A percentile compares a stretch with the other conserved stretches of the same genome.
Evolutionary conservation across 2,113 vertebrate genomes (phyloP).

Genomic region (Poeciliopsis prolifica): DNA sequence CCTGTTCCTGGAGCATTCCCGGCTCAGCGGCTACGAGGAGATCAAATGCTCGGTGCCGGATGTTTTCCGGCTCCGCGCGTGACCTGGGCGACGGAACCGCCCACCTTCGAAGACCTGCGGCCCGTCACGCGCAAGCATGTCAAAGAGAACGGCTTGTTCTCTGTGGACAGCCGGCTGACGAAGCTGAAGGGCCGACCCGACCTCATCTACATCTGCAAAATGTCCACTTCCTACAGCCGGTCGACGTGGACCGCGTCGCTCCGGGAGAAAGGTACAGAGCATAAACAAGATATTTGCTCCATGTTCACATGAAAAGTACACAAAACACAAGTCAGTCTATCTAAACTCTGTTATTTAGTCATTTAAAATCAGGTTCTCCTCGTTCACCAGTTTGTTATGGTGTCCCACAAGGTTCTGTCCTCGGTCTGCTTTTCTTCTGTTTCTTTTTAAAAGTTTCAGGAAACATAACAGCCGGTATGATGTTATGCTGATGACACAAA

Average conservation of each 20-base stretch:
- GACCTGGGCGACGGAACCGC: constrained; percentile 50
- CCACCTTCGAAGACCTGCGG: constrained; percentile 25
- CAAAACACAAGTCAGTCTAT: too few relatives aligned
- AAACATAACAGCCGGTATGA: too few relatives aligned
- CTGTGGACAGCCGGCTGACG: constrained; percentile 76
- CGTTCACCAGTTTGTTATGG: too few relatives aligned
- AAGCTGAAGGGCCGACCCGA: constrained; percentile 39
- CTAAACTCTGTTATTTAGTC: too few relatives aligned
- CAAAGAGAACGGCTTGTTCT: constrained; percentile 67
- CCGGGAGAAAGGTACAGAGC: constrained; percentile 72
- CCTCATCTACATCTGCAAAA: constrained; percentile 77
- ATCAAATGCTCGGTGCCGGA: constrained; percentile 66
- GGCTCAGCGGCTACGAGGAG: constrained; percentile 77
- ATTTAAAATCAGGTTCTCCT: too few relatives aligned
- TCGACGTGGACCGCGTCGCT: constrained; percentile 78
- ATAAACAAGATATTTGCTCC: too few relatives aligned
- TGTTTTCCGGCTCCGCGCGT: constrained; percentile 71
- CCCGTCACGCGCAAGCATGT: constrained; percentile 60
- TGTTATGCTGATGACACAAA: too few relatives aligned
- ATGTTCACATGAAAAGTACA: too few relatives aligned
- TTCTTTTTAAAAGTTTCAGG: too few relatives aligned
- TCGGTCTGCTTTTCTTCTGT: too few relatives aligned
- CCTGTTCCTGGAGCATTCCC: constrained; percentile 65
- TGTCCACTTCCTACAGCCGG: constrained; percentile 61
- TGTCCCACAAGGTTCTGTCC: too few relatives aligned